Evolutionary conservation across 2,888 invertebrate genomes (phyloP), one percentile per base, ranked within the genome.

Genomic region (Augochlorella aurata): DNA sequence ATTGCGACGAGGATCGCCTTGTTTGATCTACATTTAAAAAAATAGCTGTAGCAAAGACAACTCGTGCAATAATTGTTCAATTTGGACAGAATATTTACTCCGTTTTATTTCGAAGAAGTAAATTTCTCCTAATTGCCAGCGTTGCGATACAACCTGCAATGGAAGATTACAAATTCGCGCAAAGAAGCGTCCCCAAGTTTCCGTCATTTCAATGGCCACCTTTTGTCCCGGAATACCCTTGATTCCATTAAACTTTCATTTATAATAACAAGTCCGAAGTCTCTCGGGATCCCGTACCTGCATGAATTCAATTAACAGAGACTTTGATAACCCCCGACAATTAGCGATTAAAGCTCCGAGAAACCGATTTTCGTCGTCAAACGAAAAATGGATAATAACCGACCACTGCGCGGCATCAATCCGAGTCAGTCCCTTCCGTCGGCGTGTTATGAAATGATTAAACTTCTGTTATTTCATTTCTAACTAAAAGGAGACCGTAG

Each of bases 401-500:
- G 47, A 49, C 12, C 47, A 1, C 14, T 5, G 38, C 16, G 61
- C 61, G 61, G 24, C 29, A 29, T 61, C 29, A 29, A 61, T 67
- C 16, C 47, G n/a, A 47, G 1, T 5, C 18, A 49, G 49, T 21
- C 14, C 4, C n/a, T 47, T 29, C 44, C 14, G 45, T 29, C 61
- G 29, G 50, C 58, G 69, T 65, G 45, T 72, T 69, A 69, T 61
- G 52, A 73, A 49, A 70, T 52, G 70, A 83, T 79, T 54, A 82
- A 79, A 74, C 68, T 77, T 70, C 12, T 50, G 70, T 70, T 70
- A 81, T 81, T 81, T 77, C 77, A 74, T 81, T 81, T 69, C 65
- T 24, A 67, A 84, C 68, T 52, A 74, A 74, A 77, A 52, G 50
- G 49, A 66, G 38, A 66, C 50, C 66, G 54, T 14, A 65, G 38